Percentiles rank a stretch among this genome's conserved stretches.
phyloP scores from a whole-genome alignment of 2,888 invertebrate species.

The Macrophya alboannulata region DNA sequence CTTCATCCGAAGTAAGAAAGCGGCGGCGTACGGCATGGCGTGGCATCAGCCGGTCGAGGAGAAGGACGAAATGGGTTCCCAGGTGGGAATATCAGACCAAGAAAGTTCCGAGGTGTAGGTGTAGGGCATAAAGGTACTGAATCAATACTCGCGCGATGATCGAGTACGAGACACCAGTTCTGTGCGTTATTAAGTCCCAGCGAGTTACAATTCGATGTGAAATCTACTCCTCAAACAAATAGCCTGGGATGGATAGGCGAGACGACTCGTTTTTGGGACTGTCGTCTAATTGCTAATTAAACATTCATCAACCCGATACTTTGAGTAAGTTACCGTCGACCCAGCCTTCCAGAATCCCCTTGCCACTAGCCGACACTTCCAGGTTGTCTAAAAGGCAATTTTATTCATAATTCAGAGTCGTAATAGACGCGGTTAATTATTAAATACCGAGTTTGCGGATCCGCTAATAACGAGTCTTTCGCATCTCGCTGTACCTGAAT shows the following conservation, averaged over 20 bases:
- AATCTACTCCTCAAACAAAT: not conserved
- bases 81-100: constrained; percentile 34
- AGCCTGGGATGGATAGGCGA: not conserved
- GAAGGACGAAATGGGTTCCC: not conserved
- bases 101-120: not conserved
- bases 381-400: constrained; percentile 38
- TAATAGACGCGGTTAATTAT: constrained; percentile 42
- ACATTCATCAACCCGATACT: constrained; percentile 50
- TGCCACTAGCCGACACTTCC: not conserved
- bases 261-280: constrained; percentile 1
- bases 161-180: not conserved
- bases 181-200: not conserved
- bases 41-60: not conserved
- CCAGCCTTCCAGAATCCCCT: not conserved
- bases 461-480: not conserved
- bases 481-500: no score
- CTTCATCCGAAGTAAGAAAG: not conserved
- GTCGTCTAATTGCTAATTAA: constrained; percentile 40
- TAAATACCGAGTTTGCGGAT: not conserved
- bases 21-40: not conserved
- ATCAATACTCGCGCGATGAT: constrained; percentile 37
- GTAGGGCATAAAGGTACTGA: not conserved
- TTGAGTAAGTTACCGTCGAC: not conserved
- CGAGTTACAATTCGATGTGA: not conserved
- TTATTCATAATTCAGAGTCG: constrained; percentile 33